These are phyloP conservation scores for Isurus oxyrinchus DNA, from an alignment of 2,113 vertebrate genomes.

Conservation along the genomic window DNA sequence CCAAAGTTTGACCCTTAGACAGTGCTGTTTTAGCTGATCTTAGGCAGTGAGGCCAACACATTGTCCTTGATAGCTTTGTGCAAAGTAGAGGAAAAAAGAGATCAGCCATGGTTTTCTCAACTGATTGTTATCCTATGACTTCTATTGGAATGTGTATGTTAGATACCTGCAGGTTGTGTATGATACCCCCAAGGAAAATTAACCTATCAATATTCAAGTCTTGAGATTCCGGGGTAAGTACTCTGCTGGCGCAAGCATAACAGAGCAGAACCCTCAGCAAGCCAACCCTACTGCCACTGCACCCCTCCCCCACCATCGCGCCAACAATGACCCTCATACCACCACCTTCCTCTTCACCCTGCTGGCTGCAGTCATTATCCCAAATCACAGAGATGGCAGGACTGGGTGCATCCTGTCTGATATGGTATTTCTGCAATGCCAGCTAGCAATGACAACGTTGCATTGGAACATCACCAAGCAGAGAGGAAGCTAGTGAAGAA, in stretches of 20 bases:
- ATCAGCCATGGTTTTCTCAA: background rate
- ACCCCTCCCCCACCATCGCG: background rate
- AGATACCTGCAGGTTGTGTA: background rate
- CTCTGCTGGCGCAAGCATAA: background rate
- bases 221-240: background rate
- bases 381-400: background rate
- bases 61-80: background rate
- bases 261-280: background rate
- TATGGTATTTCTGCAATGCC: background rate
- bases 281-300: background rate
- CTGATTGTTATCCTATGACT: background rate
- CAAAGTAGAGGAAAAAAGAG: background rate
- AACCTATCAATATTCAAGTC: background rate
- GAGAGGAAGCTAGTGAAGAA: background rate
- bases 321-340: background rate
- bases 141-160: background rate
- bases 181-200: background rate
- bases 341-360: background rate
- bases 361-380: background rate
- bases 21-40: background rate
- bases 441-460: background rate
- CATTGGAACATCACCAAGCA: background rate
- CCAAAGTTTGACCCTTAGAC: background rate
- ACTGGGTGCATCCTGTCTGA: background rate
- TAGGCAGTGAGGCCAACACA: background rate